Evolutionary conservation across 2,797 vertebrate genomes (phyloP), one percentile per base, ranked within the genome.

Genomic region (Aplochiton taeniatus): DNA sequence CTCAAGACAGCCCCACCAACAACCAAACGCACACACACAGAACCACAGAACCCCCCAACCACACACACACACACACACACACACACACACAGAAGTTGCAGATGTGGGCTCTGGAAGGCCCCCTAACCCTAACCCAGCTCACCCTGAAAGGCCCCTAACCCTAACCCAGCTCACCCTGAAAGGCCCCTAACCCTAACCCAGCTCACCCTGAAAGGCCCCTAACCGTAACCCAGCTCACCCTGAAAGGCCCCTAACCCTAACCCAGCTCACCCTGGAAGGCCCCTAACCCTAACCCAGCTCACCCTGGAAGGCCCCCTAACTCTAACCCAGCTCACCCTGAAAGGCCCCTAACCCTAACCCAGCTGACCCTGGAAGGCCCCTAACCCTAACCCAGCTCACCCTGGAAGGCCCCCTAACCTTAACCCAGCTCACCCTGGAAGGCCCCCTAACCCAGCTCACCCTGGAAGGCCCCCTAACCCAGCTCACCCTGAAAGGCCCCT

Each of bases 401-500:
- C 88, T 92, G 93, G 77, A 95, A 94, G 71, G 91, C 61, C 66
- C 55, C 20, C 64, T 55, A 18, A 45, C 47, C 16, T 9, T 44
- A 46, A 4, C 53, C 41, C 18, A 43, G 4, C 49, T 14, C 12
- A 45, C 20, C 20, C n/a, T n/a, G n/a, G n/a, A n/a, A n/a, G n/a
- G n/a, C n/a, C n/a, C n/a, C n/a, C n/a, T n/a, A n/a, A n/a, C n/a
- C n/a, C n/a, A n/a, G n/a, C n/a, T n/a, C n/a, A 41, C 46, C 14
- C 20, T 13, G 31, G 9, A 57, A 14, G 4, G 3, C 17, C 5
- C 17, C 42, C 8, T 59, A n/a, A n/a, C n/a, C 61, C 68, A 82
- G 80, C 94, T 83, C 88, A 93, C 92, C 91, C 88, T 92, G 93
- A 77, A 95, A 94, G 71, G 91, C 90, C 79, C 90, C 92, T 55